Conservation (phyloP, 2,797 vertebrate species). For the Oryzias dopingdopingensis region DNA sequence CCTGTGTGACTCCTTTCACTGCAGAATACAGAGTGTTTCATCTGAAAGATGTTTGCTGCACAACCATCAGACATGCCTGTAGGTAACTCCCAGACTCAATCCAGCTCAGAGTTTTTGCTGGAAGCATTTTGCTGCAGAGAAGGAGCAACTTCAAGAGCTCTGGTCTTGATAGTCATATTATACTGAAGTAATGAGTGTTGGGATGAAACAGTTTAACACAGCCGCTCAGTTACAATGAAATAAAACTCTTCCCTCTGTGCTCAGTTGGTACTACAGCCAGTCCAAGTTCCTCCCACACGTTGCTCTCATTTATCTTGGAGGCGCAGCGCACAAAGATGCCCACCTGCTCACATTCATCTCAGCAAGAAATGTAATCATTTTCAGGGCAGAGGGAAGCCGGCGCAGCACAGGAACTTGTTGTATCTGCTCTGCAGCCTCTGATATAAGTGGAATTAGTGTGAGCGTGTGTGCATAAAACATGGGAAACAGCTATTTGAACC, state of each 20-base stretch:
- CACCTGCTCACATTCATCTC: slow-evolving; percentile 58
- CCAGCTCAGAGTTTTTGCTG: slow-evolving; percentile 1
- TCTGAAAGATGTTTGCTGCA: not conserved
- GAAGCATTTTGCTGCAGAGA: slow-evolving; percentile 11
- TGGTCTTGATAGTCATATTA: slow-evolving; percentile 24
- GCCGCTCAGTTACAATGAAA: slow-evolving; percentile 11
- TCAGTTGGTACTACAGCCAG: slow-evolving; percentile 20
- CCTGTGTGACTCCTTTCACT: not conserved
- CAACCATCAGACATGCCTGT: slow-evolving; percentile 3
- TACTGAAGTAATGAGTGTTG: slow-evolving; percentile 16
- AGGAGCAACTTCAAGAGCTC: slow-evolving; percentile 19
- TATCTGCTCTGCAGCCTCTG: slow-evolving; percentile 6
- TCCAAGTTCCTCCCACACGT: slow-evolving; percentile 52
- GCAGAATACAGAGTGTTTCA: not conserved
- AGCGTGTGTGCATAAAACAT: not conserved
- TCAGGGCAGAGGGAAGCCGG: slow-evolving; percentile 32
- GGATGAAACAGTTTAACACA: slow-evolving; percentile 16
- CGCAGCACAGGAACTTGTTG: slow-evolving; percentile 4
- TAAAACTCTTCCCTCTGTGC: slow-evolving; percentile 16
- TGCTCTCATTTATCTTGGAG: slow-evolving; percentile 56
- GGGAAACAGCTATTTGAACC: slow-evolving; percentile 6
- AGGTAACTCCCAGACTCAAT: slow-evolving; percentile 17
- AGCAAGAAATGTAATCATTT: slow-evolving; percentile 54
- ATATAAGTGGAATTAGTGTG: not conserved
- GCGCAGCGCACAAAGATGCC: slow-evolving; percentile 55